A percentile compares a stretch with the other conserved stretches of the same genome.
Evolutionary conservation across 2,888 invertebrate genomes (phyloP).

Genomic region (Sesia apiformis): DNA sequence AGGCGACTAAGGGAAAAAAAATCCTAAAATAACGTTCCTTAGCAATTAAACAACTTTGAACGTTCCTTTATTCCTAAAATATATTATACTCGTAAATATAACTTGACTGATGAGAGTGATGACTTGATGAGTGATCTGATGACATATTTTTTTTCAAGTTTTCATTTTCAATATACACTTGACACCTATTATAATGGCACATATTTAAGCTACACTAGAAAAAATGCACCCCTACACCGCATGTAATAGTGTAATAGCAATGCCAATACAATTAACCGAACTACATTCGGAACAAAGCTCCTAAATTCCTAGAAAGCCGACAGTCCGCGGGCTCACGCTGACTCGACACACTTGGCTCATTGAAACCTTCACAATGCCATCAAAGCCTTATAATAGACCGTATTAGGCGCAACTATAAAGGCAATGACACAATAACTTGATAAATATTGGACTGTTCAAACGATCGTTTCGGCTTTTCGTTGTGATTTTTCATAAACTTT

Average conservation of each 20-base stretch:
- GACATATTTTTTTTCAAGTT: too few relatives aligned
- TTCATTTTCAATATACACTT: too few relatives aligned
- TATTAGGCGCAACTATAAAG: constrained; percentile 47
- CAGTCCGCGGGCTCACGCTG: constrained; percentile 38
- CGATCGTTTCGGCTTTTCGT: background rate
- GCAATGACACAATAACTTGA: constrained; percentile 47
- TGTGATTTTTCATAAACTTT: background rate
- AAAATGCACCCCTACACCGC: too few relatives aligned
- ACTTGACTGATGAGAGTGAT: too few relatives aligned
- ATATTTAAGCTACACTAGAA: too few relatives aligned
- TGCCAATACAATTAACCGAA: background rate
- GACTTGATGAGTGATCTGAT: too few relatives aligned
- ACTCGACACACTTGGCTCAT: constrained; percentile 32
- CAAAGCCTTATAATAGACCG: constrained; percentile 46
- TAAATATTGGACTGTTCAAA: constrained; percentile 31
- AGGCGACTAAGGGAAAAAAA: too few relatives aligned
- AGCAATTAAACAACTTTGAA: too few relatives aligned
- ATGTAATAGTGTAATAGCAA: background rate
- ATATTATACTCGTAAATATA: too few relatives aligned
- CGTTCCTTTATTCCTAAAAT: too few relatives aligned
- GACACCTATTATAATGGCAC: too few relatives aligned
- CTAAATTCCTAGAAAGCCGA: constrained; percentile 38
- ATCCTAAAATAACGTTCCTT: too few relatives aligned
- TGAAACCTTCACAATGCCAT: constrained; percentile 40
- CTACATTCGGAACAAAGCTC: constrained; percentile 28